phyloP scores from a whole-genome alignment of 2,113 vertebrate genomes.

The Calypte anna region DNA sequence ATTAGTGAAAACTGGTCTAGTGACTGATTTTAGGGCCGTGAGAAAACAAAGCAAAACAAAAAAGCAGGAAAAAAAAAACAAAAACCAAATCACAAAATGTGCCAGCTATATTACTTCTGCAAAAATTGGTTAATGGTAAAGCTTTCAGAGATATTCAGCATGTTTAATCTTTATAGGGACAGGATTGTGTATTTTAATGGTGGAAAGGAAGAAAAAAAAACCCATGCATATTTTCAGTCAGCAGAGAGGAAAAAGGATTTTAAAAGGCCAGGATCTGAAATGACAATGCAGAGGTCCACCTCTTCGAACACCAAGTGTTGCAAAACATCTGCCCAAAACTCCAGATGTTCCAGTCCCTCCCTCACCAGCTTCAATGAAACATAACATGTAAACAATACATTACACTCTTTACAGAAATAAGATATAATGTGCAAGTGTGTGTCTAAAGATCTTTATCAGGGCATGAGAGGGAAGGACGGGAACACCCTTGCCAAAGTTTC shows the following conservation, averaged over 20 bases:
- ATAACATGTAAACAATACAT: conserved; percentile 7
- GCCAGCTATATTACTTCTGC: not conserved
- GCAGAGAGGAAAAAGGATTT: not conserved
- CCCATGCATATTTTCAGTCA: not conserved
- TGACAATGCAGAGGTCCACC: not conserved
- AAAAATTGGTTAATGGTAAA: not conserved
- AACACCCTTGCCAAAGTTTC: not conserved
- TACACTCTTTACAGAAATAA: not conserved
- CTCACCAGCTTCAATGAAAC: not conserved
- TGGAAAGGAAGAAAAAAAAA: not conserved
- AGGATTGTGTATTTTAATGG: not conserved
- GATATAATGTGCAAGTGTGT: not conserved
- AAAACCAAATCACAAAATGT: not conserved
- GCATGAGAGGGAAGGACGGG: not conserved
- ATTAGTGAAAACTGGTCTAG: not conserved
- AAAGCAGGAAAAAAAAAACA: not conserved
- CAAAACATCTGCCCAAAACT: conserved; percentile 2
- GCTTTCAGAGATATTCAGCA: not conserved
- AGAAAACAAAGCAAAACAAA: not conserved
- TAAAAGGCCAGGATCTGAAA: not conserved
- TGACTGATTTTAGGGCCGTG: not conserved
- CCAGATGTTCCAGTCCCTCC: conserved; percentile 45
- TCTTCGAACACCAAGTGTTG: conserved; percentile 31
- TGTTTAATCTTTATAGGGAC: not conserved
- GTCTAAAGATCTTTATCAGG: conserved; percentile 24